Base-by-base conservation (phyloP, 2,113 vertebrate genomes). In the Sapayoa aenigma region DNA sequence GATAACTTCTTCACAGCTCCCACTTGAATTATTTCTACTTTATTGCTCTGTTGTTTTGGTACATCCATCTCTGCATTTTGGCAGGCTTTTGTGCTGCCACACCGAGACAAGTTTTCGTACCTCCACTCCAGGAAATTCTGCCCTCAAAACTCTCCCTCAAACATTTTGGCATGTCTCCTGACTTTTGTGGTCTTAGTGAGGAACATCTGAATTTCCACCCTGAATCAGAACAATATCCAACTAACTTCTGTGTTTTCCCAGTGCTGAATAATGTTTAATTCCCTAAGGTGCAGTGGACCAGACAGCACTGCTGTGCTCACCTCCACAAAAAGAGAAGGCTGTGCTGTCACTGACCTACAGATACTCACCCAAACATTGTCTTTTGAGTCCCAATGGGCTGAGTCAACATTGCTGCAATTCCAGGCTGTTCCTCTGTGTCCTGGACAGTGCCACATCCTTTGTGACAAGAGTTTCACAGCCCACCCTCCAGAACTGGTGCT, bases 61-160 rank as follows among this genome's bases (percentile, higher is more conserved):
- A 44, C 25, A 28, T 28, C 9, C 13, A 3, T 12, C 39, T 90
- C 74, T 58, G 37, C 9, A 28, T 62, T 83, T 69, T 66, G 44
- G 33, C 67, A 75, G 68, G n/a, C 21, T 84, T 81, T 91, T 93
- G 33, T 58, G 28, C n/a, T 85, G 46, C 81, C 60, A 33, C 17
- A n/a, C 16, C 23, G 77, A 72, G 84, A 82, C 42, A 89, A 9
- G 2, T 21, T 55, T 89, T 84, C 87, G 15, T 80, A 71, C 18
- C 42, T 77, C 63, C 3, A 4, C 72, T 89, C 52, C 81, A 79
- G 83, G 80, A 93, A 93, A 93, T 75, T 87, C 44, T 74, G 53
- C 55, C 60, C 42, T 93, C 65, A 78, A 46, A 78, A 67, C 15
- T 50, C 15, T 71, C 39, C 30, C 67, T 66, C 58, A 80, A 30